Conservation (phyloP, 2,888 invertebrate genomes). For the Drosophila buzzatii region DNA sequence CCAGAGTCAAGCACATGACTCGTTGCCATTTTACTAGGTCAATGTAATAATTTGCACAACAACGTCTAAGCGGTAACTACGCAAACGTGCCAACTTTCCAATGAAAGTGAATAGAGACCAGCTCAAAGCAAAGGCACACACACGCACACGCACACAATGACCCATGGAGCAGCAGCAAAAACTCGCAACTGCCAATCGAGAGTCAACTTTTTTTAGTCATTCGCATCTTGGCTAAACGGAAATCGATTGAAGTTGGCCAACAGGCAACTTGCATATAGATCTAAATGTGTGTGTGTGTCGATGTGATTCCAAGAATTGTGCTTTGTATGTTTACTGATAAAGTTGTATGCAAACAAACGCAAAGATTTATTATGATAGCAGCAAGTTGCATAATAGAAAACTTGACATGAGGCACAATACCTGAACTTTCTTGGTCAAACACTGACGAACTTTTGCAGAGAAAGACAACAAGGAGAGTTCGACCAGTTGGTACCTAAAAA, state of each 20-base stretch:
- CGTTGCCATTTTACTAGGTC: constrained; percentile 66
- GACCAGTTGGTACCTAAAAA: background rate
- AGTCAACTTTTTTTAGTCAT: constrained; percentile 60
- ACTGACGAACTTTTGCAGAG: background rate
- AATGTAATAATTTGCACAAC: constrained; percentile 74
- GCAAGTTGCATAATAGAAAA: constrained; percentile 29
- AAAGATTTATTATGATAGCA: constrained; percentile 24
- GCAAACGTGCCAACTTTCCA: constrained; percentile 59
- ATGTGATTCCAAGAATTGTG: constrained; percentile 32
- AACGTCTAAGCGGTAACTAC: constrained; percentile 61
- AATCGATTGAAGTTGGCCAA: constrained; percentile 65
- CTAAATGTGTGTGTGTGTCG: too few species aligned
- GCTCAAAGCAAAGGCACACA: constrained; percentile 13
- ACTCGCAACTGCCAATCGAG: constrained; percentile 52
- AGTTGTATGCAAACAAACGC: constrained; percentile 26
- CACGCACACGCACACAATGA: background rate
- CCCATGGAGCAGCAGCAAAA: constrained; percentile 21
- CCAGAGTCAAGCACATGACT: constrained; percentile 26
- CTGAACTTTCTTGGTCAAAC: constrained; percentile 15
- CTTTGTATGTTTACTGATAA: constrained; percentile 25
- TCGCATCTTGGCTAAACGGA: constrained; percentile 71
- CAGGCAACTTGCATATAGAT: constrained; percentile 28
- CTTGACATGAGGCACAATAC: constrained; percentile 17
- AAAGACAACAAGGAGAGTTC: background rate
- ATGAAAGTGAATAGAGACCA: constrained; percentile 60